phyloP scores from a whole-genome alignment of 2,888 invertebrate genomes.

The Dyspetes luteomarginatus region DNA sequence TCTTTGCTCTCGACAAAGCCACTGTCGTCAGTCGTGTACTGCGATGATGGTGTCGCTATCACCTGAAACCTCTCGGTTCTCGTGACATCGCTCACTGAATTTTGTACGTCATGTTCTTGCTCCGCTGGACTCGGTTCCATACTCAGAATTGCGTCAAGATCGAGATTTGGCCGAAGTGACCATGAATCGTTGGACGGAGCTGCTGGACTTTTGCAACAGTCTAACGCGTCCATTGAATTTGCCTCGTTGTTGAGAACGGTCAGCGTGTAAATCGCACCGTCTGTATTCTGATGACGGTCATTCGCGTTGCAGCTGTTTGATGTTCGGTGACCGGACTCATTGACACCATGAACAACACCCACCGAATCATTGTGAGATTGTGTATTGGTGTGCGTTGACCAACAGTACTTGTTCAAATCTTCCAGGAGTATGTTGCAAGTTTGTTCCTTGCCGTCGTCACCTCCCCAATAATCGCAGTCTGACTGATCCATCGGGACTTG shows the following conservation, averaged over 20 bases:
- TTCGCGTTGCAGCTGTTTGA: slow-evolving; percentile 74
- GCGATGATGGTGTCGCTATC: slow-evolving; percentile 65
- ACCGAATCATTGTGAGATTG: slow-evolving; percentile 86
- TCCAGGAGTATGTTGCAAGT: slow-evolving; percentile 86
- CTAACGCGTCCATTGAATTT: slow-evolving; percentile 81
- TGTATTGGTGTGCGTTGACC: slow-evolving; percentile 84
- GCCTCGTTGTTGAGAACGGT: slow-evolving; percentile 92
- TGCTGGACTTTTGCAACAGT: slow-evolving; percentile 83
- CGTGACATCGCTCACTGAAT: slow-evolving; percentile 86
- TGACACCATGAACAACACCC: slow-evolving; percentile 83
- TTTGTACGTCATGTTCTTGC: slow-evolving; percentile 85
- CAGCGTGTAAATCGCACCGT: slow-evolving; percentile 91
- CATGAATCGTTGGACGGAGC: slow-evolving; percentile 87
- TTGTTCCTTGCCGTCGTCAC: slow-evolving; percentile 84
- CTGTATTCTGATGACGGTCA: slow-evolving; percentile 83
- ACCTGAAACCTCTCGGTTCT: slow-evolving; percentile 79
- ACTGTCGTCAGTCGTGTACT: slow-evolving; percentile 90
- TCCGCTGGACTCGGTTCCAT: slow-evolving; percentile 85
- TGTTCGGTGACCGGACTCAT: slow-evolving; percentile 84
- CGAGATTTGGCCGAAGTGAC: slow-evolving; percentile 88
- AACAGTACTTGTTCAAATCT: slow-evolving; percentile 93
- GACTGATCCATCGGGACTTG: slow-evolving; percentile 85
- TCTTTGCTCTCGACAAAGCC: slow-evolving; percentile 89
- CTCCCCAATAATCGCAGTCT: slow-evolving; percentile 89
- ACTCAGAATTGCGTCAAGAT: slow-evolving; percentile 92